Evolutionary conservation across 2,113 vertebrate species (phyloP).

Genomic region (Tylochromis polylepis): DNA sequence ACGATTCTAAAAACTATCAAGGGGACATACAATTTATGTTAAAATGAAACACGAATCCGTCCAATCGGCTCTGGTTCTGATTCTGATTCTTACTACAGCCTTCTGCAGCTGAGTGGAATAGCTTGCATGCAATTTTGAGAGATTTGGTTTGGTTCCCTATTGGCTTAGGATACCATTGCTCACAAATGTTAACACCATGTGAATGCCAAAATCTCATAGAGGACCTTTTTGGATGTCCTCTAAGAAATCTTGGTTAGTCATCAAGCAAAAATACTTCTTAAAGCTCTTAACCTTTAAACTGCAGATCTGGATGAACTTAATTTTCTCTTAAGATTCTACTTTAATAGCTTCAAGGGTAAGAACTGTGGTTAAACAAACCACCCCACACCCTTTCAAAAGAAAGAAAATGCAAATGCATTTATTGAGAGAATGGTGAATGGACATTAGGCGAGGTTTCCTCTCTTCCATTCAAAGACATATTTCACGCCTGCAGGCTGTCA

Average conservation of each 20-base stretch:
- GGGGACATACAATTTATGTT: conserved; percentile 18
- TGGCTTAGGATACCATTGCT: conserved; percentile 20
- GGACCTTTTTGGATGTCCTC: conserved; percentile 26
- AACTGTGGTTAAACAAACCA: not conserved
- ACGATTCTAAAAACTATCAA: not conserved
- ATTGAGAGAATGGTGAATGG: not conserved
- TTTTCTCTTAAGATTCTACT: not conserved
- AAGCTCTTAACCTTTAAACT: conserved; percentile 27
- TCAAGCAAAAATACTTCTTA: conserved; percentile 2
- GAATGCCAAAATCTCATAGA: conserved; percentile 15
- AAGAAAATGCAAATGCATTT: not conserved
- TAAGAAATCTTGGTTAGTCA: not conserved
- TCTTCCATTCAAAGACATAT: not conserved
- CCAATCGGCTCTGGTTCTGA: conserved; percentile 25
- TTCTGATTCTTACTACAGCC: conserved; percentile 20
- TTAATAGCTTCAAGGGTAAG: not conserved
- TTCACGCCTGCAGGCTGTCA: conserved; percentile 15
- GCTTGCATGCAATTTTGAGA: conserved; percentile 33
- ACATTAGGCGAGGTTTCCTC: not conserved
- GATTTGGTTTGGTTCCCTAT: conserved; percentile 36
- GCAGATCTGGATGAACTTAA: not conserved
- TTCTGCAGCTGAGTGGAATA: not conserved
- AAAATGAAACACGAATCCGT: conserved; percentile 34
- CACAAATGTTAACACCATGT: conserved; percentile 24
- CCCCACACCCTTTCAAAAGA: not conserved